Conservation (phyloP, 2,797 vertebrate species). For the Rousettus madagascariensis region DNA sequence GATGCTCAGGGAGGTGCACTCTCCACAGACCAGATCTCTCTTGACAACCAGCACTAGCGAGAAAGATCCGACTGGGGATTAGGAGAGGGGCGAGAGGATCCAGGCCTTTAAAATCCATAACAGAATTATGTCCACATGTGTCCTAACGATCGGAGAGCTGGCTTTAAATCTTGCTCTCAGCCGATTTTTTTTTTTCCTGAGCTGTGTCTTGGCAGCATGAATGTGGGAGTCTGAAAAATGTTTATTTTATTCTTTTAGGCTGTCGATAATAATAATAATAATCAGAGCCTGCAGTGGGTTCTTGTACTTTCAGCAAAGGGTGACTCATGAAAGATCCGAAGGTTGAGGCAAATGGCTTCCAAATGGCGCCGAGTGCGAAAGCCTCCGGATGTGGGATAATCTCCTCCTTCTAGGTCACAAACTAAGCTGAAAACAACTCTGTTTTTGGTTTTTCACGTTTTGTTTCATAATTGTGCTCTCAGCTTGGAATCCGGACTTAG, state of each 20-base stretch:
- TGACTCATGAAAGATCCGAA: not conserved
- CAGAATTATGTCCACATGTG: not conserved
- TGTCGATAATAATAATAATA: not conserved
- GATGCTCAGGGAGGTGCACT: accelerated
- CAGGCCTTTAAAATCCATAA: not conserved
- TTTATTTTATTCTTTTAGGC: slow-evolving; percentile 38
- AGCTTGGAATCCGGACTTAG: not conserved
- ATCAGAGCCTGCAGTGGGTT: not conserved
- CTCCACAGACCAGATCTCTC: not conserved
- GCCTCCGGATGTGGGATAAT: accelerated
- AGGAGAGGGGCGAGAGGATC: not conserved
- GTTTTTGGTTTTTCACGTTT: not conserved
- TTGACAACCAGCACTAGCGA: not conserved
- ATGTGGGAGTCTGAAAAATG: not conserved
- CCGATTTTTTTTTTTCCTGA: not conserved
- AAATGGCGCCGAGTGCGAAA: not conserved
- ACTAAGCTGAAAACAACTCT: not conserved
- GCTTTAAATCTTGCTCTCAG: not conserved
- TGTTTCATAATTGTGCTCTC: not conserved
- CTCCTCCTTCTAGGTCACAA: not conserved
- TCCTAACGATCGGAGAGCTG: not conserved
- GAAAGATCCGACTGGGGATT: not conserved
- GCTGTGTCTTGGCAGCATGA: not conserved
- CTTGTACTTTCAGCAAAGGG: not conserved
- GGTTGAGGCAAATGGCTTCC: slow-evolving; percentile 1